A percentile compares a stretch with the other conserved stretches of the same genome.
phyloP scores from a whole-genome alignment of 2,113 vertebrate species.

The Archilochus colubris region DNA sequence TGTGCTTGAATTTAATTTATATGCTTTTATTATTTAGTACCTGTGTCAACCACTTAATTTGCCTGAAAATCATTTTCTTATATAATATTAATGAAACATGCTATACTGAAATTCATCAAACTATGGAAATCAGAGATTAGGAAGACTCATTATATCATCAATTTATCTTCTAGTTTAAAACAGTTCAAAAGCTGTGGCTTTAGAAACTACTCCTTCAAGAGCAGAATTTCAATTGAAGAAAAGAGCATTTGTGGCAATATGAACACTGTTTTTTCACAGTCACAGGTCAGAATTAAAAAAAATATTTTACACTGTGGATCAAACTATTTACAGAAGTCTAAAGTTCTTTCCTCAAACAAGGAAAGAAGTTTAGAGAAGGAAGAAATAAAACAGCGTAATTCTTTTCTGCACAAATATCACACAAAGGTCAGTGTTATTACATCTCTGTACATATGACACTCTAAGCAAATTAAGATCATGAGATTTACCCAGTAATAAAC shows the following conservation, averaged over 20 bases:
- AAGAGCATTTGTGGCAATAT: not conserved
- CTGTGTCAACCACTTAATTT: slow-evolving; percentile 67
- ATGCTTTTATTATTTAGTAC: slow-evolving; percentile 66
- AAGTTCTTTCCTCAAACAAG: not conserved
- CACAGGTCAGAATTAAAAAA: not conserved
- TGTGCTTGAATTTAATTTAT: slow-evolving; percentile 51
- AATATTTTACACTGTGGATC: not conserved
- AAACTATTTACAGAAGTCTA: not conserved
- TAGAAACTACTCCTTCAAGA: not conserved
- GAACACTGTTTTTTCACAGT: not conserved
- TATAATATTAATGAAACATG: slow-evolving; percentile 54
- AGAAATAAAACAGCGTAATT: not conserved
- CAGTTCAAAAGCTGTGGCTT: not conserved
- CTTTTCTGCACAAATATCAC: not conserved
- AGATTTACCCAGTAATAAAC: not conserved
- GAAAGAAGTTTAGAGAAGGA: not conserved
- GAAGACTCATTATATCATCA: slow-evolving; percentile 17
- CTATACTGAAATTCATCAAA: slow-evolving; percentile 53
- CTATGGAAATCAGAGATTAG: slow-evolving; percentile 35
- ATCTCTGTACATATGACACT: not conserved
- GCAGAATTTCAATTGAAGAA: not conserved
- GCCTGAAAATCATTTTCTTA: slow-evolving; percentile 35
- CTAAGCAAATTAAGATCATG: not conserved
- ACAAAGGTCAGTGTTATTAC: not conserved
- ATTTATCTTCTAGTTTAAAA: slow-evolving; percentile 9